Base-by-base conservation (phyloP, 2,888 invertebrate species). In the Yponomeuta malinellus region DNA sequence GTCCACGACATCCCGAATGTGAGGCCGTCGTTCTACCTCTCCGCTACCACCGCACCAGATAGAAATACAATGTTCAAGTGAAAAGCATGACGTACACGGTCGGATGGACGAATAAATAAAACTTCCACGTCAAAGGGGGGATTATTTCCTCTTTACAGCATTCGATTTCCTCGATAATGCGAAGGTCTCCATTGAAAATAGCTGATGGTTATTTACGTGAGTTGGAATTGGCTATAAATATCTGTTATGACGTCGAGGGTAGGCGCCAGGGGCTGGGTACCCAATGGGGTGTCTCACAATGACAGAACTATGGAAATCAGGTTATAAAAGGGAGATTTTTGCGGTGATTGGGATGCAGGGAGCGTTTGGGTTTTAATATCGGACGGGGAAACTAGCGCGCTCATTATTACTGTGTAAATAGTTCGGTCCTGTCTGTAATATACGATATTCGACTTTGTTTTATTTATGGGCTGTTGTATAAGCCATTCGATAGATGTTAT, bases 281-380 rank as follows among this genome's bases (percentile, higher is more conserved):
- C 75, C 79, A 78, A 78, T 78, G 78, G 82, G 79, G 81, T 77
- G 78, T 78, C 76, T 74, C 72, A 73, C 75, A 75, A 74, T 75
- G 77, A 78, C 75, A 74, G 33, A 63, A 74, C 77, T 77, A 81
- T 83, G 80, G 78, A 81, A 84, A 85, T 80, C 77, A 79, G 73
- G 74, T 73, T 73, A 74, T 68, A 52, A 68, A 68, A 68, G 68
- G 33, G 68, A 23, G 12, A 37, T 68, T 52, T 52, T 68, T 68
- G 68, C 48, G 68, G 52, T 31, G 48, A 68, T 68, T 68, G 52
- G 52, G 48, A 52, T 23, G 33, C 68, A 15, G 48, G 68, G 43
- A 65, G 12, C 29, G 65, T 29, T 65, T 29, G 37, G 43, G 67
- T 4, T 64, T 67, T 67, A 67, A 59, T 59, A 59, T 59, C 52